Evolutionary conservation across 1,140 invertebrate genomes (phyloP), one percentile per base, ranked within the genome.

Genomic region (Melipona quadrifasciata): DNA sequence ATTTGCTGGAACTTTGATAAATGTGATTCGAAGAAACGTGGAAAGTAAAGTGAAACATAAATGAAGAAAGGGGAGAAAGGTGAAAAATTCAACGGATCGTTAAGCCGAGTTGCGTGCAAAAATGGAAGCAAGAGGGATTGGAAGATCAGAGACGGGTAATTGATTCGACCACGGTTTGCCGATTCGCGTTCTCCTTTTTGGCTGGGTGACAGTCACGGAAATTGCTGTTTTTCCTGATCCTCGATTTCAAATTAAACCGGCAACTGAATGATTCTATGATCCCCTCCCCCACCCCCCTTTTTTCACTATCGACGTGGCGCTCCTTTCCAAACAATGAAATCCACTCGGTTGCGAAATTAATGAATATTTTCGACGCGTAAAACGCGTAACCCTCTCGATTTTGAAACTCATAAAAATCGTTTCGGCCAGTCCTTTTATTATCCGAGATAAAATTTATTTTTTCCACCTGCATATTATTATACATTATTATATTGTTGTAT

Each of bases 151-250:
- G 53, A 74, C 34, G 11, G 53, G 31, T 67, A 67, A 24, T 79
- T 67, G 77, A 74, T 79, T 79, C 16, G n/a, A 21, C 27, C 64
- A 76, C 67, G 67, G 24, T 1, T 31, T 31, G 64, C 17, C 64
- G 64, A 58, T 79, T 21, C 14, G 67, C 67, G 34, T 19, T 31
- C 31, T 68, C 19, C 67, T 68, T 39, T 68, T 68, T 53, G 21
- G 8, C 21, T n/a, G 19, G 19, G 19, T 21, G 19, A 68, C 67
- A 68, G 67, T 4, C 34, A 51, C 78, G 78, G 78, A 72, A 80
- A 80, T 80, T 80, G 39, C 68, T 39, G 21, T 72, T 72, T 61
- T 39, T 55, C 55, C 21, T 39, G 11, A 55, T 21, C 21, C n/a
- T 21, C 55, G 55, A 34, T 12, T 47, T 80, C 47, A 17, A 72